A percentile compares a stretch with the other conserved stretches of the same genome.
phyloP scores from a whole-genome alignment of 2,113 vertebrate genomes.

The Oryzias woworae region DNA sequence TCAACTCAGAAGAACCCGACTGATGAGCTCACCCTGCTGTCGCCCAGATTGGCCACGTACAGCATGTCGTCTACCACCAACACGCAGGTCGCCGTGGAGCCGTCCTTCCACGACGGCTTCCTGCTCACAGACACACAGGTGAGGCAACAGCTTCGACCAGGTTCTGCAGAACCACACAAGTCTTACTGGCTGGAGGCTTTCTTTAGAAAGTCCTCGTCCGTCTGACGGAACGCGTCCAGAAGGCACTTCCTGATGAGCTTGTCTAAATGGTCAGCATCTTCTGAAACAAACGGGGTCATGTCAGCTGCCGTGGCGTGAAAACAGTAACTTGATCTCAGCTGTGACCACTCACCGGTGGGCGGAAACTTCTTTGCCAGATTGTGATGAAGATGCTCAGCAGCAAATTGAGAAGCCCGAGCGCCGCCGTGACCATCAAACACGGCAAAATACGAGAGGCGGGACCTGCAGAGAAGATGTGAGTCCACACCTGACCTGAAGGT shows the following conservation, averaged over 20 bases:
- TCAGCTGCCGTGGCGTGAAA: background rate
- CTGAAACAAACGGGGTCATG: constrained; percentile 63
- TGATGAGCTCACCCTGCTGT: constrained; percentile 82
- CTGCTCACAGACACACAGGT: constrained; percentile 63
- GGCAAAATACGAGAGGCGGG: constrained; percentile 87
- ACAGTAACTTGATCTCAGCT: background rate
- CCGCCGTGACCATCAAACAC: constrained; percentile 97
- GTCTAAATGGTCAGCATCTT: constrained; percentile 85
- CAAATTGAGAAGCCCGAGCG: constrained; percentile 87
- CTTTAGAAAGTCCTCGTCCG: constrained; percentile 94
- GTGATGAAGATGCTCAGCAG: constrained; percentile 91
- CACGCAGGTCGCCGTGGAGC: constrained; percentile 93
- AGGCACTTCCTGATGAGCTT: constrained; percentile 91
- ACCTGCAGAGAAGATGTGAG: constrained; percentile 64
- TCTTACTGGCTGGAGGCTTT: constrained; percentile 97
- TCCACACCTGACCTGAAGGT: background rate
- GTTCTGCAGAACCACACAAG: background rate
- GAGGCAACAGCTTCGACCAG: too few relatives aligned
- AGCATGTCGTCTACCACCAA: constrained; percentile 86
- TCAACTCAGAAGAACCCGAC: background rate
- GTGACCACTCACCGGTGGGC: constrained; percentile 79
- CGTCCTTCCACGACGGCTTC: constrained; percentile 97
- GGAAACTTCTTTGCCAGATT: constrained; percentile 88
- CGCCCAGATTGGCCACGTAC: constrained; percentile 94
- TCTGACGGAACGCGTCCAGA: constrained; percentile 90